A percentile compares a stretch with the other conserved stretches of the same genome.
These are phyloP conservation scores for Linnaemya vulpina DNA, from an alignment of 2,888 invertebrate species.

Conservation along the genomic window DNA sequence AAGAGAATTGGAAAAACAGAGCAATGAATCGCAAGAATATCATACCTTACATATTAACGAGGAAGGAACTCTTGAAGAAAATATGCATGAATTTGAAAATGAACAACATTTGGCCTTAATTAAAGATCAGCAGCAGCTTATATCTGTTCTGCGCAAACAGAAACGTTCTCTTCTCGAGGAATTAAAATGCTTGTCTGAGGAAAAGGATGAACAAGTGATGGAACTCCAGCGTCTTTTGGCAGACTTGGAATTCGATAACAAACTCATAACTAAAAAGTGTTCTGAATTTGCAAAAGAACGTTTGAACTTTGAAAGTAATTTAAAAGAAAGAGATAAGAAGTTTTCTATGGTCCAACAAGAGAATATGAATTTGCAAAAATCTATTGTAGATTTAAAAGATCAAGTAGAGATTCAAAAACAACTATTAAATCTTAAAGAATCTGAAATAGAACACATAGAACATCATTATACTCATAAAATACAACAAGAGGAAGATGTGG, in stretches of 20 bases:
- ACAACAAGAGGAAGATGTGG: conserved; percentile 75
- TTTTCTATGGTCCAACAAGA: conserved; percentile 73
- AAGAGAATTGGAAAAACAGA: conserved; percentile 73
- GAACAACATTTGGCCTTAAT: conserved; percentile 77
- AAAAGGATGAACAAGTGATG: conserved; percentile 77
- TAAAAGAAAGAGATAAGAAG: conserved; percentile 73
- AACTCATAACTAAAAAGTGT: conserved; percentile 78
- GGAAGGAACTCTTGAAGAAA: conserved; percentile 6
- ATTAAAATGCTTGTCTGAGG: conserved; percentile 76
- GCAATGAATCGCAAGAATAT: conserved; percentile 50
- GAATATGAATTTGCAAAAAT: conserved; percentile 75
- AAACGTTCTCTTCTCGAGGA: conserved; percentile 79
- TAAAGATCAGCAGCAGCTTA: conserved; percentile 79
- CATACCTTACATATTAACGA: conserved; percentile 8
- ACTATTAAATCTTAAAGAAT: conserved; percentile 75
- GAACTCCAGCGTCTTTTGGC: conserved; percentile 78
- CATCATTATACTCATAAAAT: conserved; percentile 76
- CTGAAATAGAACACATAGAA: conserved; percentile 76
- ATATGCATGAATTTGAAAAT: conserved; percentile 74
- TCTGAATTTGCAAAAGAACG: conserved; percentile 77
- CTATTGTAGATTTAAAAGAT: conserved; percentile 75
- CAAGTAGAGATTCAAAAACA: conserved; percentile 75
- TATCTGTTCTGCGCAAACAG: conserved; percentile 80
- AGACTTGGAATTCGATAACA: conserved; percentile 79
- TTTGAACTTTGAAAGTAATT: conserved; percentile 73